These are phyloP conservation scores for Hippopotamyrus pictus DNA, from an alignment of 2,797 vertebrate genomes.

Conservation along the genomic window DNA sequence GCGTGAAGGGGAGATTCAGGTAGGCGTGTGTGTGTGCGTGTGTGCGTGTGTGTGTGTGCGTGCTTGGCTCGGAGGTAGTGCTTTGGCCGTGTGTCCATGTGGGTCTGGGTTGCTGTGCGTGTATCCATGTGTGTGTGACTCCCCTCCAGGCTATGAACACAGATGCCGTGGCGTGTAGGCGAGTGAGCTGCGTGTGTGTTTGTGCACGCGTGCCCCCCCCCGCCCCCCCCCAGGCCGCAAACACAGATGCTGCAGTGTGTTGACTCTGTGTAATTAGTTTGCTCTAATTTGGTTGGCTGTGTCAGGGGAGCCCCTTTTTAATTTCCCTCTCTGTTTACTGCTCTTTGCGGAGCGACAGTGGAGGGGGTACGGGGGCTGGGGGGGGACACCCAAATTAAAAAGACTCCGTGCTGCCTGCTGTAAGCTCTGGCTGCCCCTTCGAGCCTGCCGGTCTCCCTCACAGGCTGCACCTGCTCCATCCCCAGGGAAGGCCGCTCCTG, in stretches of 20 bases:
- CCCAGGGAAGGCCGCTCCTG: not conserved
- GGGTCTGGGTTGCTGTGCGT: not conserved
- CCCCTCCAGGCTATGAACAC: conserved; percentile 65
- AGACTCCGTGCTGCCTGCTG: conserved; percentile 88
- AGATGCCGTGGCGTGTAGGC: conserved; percentile 59
- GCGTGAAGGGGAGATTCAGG: not conserved
- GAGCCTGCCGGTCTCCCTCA: conserved; percentile 92
- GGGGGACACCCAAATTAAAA: conserved; percentile 83
- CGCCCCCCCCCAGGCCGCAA: conserved; percentile 58
- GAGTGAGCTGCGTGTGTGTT: conserved; percentile 28
- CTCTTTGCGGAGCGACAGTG: conserved; percentile 90
- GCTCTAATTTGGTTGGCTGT: conserved; percentile 99
- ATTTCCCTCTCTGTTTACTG: conserved; percentile 98
- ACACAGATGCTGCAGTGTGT: conserved; percentile 90
- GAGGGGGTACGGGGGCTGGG: conserved; percentile 43
- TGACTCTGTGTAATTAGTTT: conserved; percentile 99
- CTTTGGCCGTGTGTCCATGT: not conserved
- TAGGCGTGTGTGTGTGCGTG: not conserved
- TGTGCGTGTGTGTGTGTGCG: not conserved
- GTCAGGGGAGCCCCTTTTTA: conserved; percentile 96
- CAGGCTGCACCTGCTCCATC: conserved; percentile 95
- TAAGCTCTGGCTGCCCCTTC: conserved; percentile 91
- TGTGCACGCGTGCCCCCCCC: conserved; percentile 35
- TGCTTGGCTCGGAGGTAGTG: not conserved
- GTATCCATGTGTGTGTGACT: conserved; percentile 2